Conservation (phyloP, 2,113 vertebrate species). For the Rhagologus leucostigma region DNA sequence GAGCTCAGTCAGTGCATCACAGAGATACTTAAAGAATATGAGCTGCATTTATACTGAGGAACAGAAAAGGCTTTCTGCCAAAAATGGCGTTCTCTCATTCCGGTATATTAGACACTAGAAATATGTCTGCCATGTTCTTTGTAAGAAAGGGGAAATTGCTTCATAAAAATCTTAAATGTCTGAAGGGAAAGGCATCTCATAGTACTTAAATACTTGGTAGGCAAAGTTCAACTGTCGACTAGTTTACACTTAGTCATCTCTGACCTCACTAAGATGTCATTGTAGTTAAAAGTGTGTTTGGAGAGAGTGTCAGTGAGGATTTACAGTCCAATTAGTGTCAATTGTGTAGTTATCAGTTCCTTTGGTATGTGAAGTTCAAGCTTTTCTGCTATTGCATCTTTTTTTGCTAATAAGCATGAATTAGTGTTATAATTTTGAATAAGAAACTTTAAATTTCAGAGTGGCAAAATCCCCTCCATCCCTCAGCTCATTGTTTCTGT, state of each 20-base stretch:
- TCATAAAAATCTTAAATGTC: background rate
- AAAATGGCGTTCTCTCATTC: background rate
- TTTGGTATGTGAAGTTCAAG: background rate
- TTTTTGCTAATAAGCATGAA: background rate
- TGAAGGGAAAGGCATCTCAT: background rate
- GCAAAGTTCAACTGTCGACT: background rate
- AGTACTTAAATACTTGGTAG: background rate
- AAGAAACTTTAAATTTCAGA: background rate
- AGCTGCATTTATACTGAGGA: background rate
- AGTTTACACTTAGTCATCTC: background rate
- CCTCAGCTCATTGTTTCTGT: background rate
- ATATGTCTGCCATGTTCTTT: background rate
- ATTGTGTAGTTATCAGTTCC: background rate
- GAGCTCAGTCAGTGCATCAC: background rate
- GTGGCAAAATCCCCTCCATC: background rate
- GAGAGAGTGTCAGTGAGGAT: background rate
- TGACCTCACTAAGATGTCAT: background rate
- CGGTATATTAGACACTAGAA: background rate
- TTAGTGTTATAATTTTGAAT: background rate
- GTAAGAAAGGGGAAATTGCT: background rate
- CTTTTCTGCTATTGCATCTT: background rate
- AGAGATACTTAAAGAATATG: background rate
- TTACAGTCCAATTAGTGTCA: background rate
- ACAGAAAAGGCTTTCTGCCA: background rate
- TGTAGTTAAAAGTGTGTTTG: background rate